Evolutionary conservation across 2,113 vertebrate genomes (phyloP), one percentile per base, ranked within the genome.

Genomic region (Hippocampus zosterae): DNA sequence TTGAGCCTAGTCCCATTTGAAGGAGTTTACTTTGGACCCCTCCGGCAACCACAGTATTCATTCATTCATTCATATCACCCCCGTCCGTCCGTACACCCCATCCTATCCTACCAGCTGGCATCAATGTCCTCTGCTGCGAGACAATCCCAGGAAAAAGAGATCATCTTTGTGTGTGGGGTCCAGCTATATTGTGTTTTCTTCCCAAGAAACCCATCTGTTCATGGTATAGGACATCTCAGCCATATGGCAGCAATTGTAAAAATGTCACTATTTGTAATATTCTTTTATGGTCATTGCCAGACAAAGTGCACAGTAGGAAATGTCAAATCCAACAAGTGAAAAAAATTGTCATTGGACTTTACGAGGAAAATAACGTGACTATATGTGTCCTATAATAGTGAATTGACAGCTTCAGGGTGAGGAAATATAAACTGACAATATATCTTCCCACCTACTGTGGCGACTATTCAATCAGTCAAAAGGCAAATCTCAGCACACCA

Each of bases 111-210:
- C 60, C 65, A 56, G 66, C 19, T 70, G 60, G 67, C 71, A 75
- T 70, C 61, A 69, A 29, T 16, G 2, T 66, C 59, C 48, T 76
- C 71, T 69, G 48, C 70, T 73, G 15, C 6, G 46, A 63, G 62
- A 79, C 53, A 73, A 84, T 77, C 70, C 59, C 11, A 27, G 73
- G 76, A 82, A 80, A 65, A 79, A 86, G 52, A 81, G 81, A 77
- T 85, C 46, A 73, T 68, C 16, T 76, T 67, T 19, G 0, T 56
- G 66, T 60, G 70, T 77, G 82, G 66, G 83, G 72, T 78, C 80
- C 70, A 78, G 77, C 52, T 74, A 69, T 1, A 52, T 7, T 3
- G 0, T 69, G 67, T 76, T 74, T 81, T 41, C 62, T 56, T 48
- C 59, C 42, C 40, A 60, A 64, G 57, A 69, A 61, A 68, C 55